Base-by-base conservation (phyloP, 2,888 invertebrate species). In the Stramonita haemastoma region DNA sequence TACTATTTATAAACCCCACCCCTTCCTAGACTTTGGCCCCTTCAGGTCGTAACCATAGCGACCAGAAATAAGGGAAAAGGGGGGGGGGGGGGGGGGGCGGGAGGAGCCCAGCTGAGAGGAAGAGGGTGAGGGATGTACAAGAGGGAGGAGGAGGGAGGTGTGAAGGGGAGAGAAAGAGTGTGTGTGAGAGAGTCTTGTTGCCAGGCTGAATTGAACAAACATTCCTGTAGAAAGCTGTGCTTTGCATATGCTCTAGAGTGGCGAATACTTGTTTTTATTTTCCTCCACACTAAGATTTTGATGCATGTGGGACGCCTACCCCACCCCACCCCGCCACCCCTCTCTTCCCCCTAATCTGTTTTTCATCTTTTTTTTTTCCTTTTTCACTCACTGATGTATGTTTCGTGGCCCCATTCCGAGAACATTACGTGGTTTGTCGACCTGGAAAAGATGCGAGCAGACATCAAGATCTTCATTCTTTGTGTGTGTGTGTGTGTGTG, bases 1-100 rank as follows among this genome's bases (percentile, higher is more conserved):
- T 26, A 81, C 32, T 19, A n/a, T 19, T 15, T 46, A 56, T 8
- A 86, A 79, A 34, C 79, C 34, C 79, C 22, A 34, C 79, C 34
- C 34, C 85, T n/a, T 60, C 57, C 57, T 85, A 85, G 56, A 85
- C 85, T 85, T 57, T 85, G 85, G 79, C 79, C 81, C 84, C 88
- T 34, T 60, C 46, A 60, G 88, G 60, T 83, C 83, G 88, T 88
- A 34, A 70, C 84, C 88, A 88, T 88, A 46, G 81, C 56, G 46
- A 84, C 88, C 46, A 70, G 70, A 70, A 13, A 19, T n/a, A 56
- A 32, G 34, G 26, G 70, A 15, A 2, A 2, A 19, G 34, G 83
- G 36, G 34, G 83, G 83, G 83, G 36, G 83, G 36, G 83, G 83
- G 34, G 36, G 83, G 36, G 36, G 77, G 66, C 13, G 66, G 66